Percentiles rank a stretch among this genome's conserved stretches.
These are phyloP conservation scores for Apogon hyalosoma DNA, from an alignment of 2,797 vertebrate genomes.

Conservation along the genomic window DNA sequence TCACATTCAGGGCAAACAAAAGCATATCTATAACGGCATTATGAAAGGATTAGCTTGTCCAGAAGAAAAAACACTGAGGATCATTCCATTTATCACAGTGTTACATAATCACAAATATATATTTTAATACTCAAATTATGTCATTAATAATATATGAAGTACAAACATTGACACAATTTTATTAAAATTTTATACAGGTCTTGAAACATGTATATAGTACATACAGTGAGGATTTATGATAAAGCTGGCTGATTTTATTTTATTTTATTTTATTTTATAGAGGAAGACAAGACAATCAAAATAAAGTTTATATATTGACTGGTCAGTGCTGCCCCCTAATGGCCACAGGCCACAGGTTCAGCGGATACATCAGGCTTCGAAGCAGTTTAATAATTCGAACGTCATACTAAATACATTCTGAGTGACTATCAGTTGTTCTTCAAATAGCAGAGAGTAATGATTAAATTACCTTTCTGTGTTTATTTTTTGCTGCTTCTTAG, in stretches of 20 bases:
- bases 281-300: background rate
- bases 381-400: background rate
- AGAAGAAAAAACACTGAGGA: background rate
- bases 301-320: conserved; percentile 25
- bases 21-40: conserved; percentile 14
- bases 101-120: background rate
- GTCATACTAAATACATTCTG: too few species aligned
- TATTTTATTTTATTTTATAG: background rate
- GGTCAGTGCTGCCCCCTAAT: conserved; percentile 75
- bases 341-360: conserved; percentile 36
- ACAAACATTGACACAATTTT: background rate
- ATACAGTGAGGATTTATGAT: background rate
- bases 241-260: too few species aligned
- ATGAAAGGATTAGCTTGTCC: conserved; percentile 11
- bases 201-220: background rate
- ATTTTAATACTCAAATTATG: conserved; percentile 4
- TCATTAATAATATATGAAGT: background rate
- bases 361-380: background rate
- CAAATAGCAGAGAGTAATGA: too few species aligned
- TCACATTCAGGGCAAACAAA: conserved; percentile 49
- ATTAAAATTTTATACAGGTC: background rate
- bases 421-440: too few species aligned
- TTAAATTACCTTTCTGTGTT: too few species aligned
- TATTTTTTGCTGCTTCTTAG: too few species aligned
- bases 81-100: background rate